Percentiles rank a stretch among this genome's conserved stretches.
Evolutionary conservation across 37 sponge, comb jelly and placozoan species (phyloP).

Genomic region (Aplysina aerophoba): DNA sequence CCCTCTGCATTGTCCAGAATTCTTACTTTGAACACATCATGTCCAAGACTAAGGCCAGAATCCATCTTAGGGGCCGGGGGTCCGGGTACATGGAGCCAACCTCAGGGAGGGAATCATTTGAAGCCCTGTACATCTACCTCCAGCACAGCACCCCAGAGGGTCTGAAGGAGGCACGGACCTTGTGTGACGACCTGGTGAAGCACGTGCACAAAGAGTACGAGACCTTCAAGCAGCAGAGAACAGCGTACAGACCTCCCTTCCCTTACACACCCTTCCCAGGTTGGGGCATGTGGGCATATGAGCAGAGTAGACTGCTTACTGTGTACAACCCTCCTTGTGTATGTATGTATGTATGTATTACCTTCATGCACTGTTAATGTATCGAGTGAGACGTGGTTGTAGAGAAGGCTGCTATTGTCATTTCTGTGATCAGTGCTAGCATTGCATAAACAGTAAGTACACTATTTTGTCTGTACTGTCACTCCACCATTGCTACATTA

Average conservation of each 20-base stretch:
- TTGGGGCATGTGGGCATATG: no score
- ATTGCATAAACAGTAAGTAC: no score
- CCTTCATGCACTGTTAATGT: background rate
- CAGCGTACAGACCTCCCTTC: background rate
- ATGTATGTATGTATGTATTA: background rate
- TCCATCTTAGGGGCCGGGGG: slow-evolving; percentile 79
- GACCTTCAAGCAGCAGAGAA: slow-evolving; percentile 9
- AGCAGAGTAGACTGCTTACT: no score
- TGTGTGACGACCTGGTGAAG: slow-evolving; percentile 76
- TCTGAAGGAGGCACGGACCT: slow-evolving; percentile 59
- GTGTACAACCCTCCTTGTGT: no score
- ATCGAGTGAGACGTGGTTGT: background rate
- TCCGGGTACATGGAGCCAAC: slow-evolving; percentile 91
- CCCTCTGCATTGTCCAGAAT: slow-evolving; percentile 41
- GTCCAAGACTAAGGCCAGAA: slow-evolving; percentile 61
- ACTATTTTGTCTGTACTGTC: no score
- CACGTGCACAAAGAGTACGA: slow-evolving; percentile 58
- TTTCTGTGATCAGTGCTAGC: no score
- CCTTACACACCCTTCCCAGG: background rate
- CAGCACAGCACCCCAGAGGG: slow-evolving; percentile 79
- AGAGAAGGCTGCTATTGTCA: background rate
- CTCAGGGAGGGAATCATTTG: slow-evolving; percentile 86
- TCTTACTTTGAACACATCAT: slow-evolving; percentile 77
- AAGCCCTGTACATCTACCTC: slow-evolving; percentile 82
- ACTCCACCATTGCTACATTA: no score